Percentiles rank a stretch among this genome's conserved stretches.
Conservation (phyloP, 2,888 invertebrate genomes). For the Agriotes lineatus region DNA sequence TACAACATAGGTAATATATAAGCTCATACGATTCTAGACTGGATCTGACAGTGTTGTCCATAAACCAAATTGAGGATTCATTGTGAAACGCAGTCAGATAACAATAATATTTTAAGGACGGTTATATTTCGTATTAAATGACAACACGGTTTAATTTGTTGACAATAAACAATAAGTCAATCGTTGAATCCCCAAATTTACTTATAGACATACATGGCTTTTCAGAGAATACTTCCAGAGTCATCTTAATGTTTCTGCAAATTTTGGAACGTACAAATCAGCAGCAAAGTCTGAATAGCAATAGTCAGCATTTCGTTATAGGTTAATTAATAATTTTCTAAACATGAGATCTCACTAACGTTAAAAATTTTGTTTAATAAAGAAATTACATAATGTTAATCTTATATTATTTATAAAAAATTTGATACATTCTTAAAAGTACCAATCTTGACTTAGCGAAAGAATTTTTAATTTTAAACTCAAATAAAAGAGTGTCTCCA, state of each 20-base stretch:
- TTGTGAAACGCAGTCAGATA: constrained; percentile 36
- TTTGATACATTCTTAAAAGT: not conserved
- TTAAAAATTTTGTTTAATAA: too few relatives aligned
- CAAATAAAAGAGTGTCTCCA: too few relatives aligned
- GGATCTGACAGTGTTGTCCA: constrained; percentile 48
- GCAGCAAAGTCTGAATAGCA: too few relatives aligned
- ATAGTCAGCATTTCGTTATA: too few relatives aligned
- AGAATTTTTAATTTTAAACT: not conserved
- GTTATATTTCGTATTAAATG: constrained; percentile 62
- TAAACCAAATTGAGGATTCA: constrained; percentile 53
- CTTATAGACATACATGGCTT: constrained; percentile 50
- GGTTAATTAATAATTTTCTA: too few relatives aligned
- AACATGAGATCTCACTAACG: too few relatives aligned
- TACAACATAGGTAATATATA: constrained; percentile 17
- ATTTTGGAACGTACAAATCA: too few relatives aligned
- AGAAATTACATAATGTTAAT: not conserved
- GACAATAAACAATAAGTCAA: constrained; percentile 39
- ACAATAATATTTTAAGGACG: constrained; percentile 58
- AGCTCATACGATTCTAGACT: constrained; percentile 31
- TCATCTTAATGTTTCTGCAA: not conserved
- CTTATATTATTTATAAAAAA: not conserved
- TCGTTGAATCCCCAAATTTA: constrained; percentile 54
- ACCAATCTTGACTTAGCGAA: not conserved
- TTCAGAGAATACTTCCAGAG: constrained; percentile 24
- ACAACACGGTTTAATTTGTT: constrained; percentile 41